phyloP scores from a whole-genome alignment of 1,140 invertebrate genomes.

The Trachymyrmex septentrionalis region DNA sequence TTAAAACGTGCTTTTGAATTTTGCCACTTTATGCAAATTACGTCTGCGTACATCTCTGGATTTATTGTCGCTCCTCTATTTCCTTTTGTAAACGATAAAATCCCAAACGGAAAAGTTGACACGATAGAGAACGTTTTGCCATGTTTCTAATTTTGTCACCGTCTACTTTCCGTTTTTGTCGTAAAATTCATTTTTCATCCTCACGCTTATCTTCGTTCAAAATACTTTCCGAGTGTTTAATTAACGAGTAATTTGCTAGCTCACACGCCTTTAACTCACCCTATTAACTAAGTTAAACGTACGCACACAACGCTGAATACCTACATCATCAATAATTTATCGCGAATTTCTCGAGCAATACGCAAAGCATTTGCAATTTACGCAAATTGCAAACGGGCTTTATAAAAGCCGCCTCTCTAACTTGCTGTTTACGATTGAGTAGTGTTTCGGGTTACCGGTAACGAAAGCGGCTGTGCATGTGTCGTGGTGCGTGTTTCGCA shows the following conservation, averaged over 20 bases:
- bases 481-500: neutral
- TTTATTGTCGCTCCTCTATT: constrained; percentile 6
- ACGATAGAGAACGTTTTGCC: neutral
- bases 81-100: neutral
- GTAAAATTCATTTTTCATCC: neutral
- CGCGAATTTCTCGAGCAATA: constrained; percentile 4
- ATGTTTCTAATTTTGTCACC: neutral
- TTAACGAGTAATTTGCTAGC: neutral
- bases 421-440: constrained; percentile 30
- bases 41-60: neutral
- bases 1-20: constrained; percentile 11
- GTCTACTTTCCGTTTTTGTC: neutral
- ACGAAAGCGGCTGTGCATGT: neutral
- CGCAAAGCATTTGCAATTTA: no score
- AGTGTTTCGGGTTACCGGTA: neutral
- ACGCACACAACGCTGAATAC: no score
- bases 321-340: neutral
- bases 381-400: constrained; percentile 10
- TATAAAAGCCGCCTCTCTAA: constrained; percentile 35
- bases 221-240: neutral
- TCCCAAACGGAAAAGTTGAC: neutral
- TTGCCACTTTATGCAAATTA: constrained; percentile 13
- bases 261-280: no score
- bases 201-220: neutral
- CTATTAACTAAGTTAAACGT: neutral